Evolutionary conservation across 1,140 invertebrate genomes (phyloP).

Genomic region (Ips typographus): DNA sequence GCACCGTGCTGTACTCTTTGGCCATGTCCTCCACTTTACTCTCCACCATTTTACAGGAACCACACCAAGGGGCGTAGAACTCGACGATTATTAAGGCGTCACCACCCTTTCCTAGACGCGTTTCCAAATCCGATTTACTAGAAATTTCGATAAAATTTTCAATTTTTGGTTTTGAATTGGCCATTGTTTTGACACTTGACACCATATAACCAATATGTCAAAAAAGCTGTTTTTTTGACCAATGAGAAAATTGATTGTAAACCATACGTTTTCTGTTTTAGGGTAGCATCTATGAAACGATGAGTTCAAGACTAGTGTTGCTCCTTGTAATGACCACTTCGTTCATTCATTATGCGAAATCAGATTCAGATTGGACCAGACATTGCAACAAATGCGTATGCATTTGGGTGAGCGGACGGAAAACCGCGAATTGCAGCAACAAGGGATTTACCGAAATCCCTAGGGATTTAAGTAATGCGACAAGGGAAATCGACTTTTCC

Average conservation of each 20-base stretch:
- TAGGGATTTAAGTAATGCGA: slow-evolving; percentile 58
- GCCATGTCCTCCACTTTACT: slow-evolving; percentile 7
- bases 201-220: too few species aligned
- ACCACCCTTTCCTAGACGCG: not conserved
- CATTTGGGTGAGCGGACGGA: slow-evolving; percentile 77
- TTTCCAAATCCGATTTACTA: not conserved
- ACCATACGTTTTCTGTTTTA: slow-evolving; percentile 27
- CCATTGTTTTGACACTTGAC: too few species aligned
- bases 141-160: too few species aligned
- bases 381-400: slow-evolving; percentile 68
- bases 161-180: too few species aligned
- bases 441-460: slow-evolving; percentile 63
- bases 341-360: slow-evolving; percentile 27
- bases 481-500: slow-evolving; percentile 71
- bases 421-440: slow-evolving; percentile 75
- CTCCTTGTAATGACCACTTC: slow-evolving; percentile 31
- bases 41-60: slow-evolving; percentile 12
- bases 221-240: too few species aligned
- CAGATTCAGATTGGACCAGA: slow-evolving; percentile 59
- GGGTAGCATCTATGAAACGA: slow-evolving; percentile 25
- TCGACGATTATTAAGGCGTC: not conserved
- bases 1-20: not conserved
- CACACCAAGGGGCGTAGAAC: slow-evolving; percentile 16
- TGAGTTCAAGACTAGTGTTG: slow-evolving; percentile 31
- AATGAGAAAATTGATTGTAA: not conserved